Percentiles rank a stretch among this genome's conserved stretches.
These are phyloP conservation scores for Antheraea pernyi DNA, from an alignment of 1,140 invertebrate genomes.

Conservation along the genomic window DNA sequence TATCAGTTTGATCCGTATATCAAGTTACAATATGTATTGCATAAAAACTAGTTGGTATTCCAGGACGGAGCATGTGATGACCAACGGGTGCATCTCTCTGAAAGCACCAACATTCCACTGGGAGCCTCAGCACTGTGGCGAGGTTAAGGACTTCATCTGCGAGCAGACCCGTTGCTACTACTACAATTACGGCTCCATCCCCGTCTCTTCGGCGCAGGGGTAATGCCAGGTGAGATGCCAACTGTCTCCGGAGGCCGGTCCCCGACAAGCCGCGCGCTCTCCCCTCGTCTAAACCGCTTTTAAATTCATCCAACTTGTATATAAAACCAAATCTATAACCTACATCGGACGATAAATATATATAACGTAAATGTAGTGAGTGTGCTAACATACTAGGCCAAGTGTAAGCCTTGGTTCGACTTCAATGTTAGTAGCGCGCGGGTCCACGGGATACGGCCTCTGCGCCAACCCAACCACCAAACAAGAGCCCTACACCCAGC, in stretches of 20 bases:
- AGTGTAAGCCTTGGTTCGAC: conserved; percentile 29
- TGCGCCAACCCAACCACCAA: conserved; percentile 77
- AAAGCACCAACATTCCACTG: conserved; percentile 87
- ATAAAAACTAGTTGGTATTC: conserved; percentile 73
- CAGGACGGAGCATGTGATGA: conserved; percentile 79
- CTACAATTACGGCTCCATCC: conserved; percentile 94
- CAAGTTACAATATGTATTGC: conserved; percentile 32
- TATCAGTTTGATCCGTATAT: background rate
- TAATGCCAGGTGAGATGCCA: conserved; percentile 84
- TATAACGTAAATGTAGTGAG: conserved; percentile 29
- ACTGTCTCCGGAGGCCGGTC: conserved; percentile 72
- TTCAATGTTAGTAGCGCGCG: conserved; percentile 52
- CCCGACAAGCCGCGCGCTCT: conserved; percentile 66
- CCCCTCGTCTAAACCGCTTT: conserved; percentile 9
- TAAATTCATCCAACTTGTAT: conserved; percentile 11
- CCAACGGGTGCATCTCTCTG: conserved; percentile 87
- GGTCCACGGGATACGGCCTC: conserved; percentile 69
- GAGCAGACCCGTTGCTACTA: conserved; percentile 94
- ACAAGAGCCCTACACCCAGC: conserved; percentile 78
- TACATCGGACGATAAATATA: background rate
- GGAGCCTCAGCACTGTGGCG: conserved; percentile 90
- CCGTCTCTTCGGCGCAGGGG: conserved; percentile 92
- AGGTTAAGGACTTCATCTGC: conserved; percentile 92
- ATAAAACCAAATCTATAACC: conserved; percentile 12
- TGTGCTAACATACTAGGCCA: conserved; percentile 49